These are phyloP conservation scores for Trematocara stigmaticum DNA, from an alignment of 2,113 vertebrate genomes.

Conservation along the genomic window DNA sequence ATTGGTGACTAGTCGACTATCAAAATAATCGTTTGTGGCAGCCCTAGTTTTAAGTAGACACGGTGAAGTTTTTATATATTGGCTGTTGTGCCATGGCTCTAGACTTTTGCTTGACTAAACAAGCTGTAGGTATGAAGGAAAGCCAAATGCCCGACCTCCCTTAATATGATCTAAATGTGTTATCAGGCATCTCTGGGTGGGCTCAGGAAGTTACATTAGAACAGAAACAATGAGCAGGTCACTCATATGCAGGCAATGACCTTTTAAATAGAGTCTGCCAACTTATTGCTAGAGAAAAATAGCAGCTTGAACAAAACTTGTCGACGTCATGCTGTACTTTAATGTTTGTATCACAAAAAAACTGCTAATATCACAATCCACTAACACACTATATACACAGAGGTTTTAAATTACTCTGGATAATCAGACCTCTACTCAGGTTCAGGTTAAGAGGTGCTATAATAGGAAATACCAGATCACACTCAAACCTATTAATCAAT, in stretches of 20 bases:
- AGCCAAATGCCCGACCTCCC: background rate
- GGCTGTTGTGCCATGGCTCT: background rate
- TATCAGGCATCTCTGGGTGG: slow-evolving; percentile 35
- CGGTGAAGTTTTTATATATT: background rate
- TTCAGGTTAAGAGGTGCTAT: background rate
- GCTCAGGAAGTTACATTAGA: slow-evolving; percentile 33
- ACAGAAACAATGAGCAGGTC: slow-evolving; percentile 41
- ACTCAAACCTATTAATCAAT: accelerated
- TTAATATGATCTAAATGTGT: background rate
- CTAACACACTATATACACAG: background rate
- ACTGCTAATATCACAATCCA: background rate
- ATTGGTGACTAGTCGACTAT: too few relatives aligned
- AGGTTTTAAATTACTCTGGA: background rate
- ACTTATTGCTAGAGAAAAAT: background rate
- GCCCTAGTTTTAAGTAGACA: background rate
- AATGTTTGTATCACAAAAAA: background rate
- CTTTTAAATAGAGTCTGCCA: slow-evolving; percentile 7
- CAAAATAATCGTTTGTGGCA: too few relatives aligned
- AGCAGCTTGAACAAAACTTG: background rate
- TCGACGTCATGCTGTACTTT: background rate
- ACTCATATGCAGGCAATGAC: background rate
- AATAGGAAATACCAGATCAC: background rate
- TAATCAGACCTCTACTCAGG: background rate
- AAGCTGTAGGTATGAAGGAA: background rate
- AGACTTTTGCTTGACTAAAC: background rate